Conservation (phyloP, 2,113 vertebrate species). For the Mormyrus lacerda region DNA sequence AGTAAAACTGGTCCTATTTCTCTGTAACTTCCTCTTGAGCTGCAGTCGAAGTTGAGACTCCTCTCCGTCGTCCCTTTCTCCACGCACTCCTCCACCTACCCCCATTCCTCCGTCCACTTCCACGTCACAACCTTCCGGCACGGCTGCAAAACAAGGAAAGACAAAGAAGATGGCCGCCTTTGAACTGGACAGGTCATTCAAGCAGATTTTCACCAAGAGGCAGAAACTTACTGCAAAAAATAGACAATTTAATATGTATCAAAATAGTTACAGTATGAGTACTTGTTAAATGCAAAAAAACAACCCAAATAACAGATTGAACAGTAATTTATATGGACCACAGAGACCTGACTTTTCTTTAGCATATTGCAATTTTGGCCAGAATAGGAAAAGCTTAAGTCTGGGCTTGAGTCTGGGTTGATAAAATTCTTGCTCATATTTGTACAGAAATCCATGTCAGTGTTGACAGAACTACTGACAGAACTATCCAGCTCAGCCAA, state of each 20-base stretch:
- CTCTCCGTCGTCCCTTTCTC: slow-evolving; percentile 61
- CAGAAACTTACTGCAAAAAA: not conserved
- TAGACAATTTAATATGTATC: not conserved
- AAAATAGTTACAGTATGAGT: not conserved
- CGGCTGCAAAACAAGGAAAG: slow-evolving; percentile 7
- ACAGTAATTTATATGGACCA: not conserved
- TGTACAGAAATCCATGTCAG: not conserved
- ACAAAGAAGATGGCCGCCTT: not conserved
- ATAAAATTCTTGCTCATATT: not conserved
- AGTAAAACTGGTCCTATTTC: slow-evolving; percentile 76
- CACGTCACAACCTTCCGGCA: slow-evolving; percentile 62
- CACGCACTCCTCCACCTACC: slow-evolving; percentile 51
- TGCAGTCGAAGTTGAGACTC: slow-evolving; percentile 75
- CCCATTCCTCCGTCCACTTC: slow-evolving; percentile 59
- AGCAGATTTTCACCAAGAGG: not conserved
- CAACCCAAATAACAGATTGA: not conserved
- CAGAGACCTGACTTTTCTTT: not conserved
- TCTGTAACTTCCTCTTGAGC: slow-evolving; percentile 78
- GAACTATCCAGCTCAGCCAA: not conserved
- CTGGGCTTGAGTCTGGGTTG: too few relatives aligned
- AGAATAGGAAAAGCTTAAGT: not conserved
- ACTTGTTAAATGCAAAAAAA: not conserved
- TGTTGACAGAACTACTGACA: not conserved
- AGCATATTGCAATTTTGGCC: not conserved
- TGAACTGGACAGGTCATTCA: not conserved